These are phyloP conservation scores for Clusia tigrina DNA, from an alignment of 2,888 invertebrate species.

Conservation along the genomic window DNA sequence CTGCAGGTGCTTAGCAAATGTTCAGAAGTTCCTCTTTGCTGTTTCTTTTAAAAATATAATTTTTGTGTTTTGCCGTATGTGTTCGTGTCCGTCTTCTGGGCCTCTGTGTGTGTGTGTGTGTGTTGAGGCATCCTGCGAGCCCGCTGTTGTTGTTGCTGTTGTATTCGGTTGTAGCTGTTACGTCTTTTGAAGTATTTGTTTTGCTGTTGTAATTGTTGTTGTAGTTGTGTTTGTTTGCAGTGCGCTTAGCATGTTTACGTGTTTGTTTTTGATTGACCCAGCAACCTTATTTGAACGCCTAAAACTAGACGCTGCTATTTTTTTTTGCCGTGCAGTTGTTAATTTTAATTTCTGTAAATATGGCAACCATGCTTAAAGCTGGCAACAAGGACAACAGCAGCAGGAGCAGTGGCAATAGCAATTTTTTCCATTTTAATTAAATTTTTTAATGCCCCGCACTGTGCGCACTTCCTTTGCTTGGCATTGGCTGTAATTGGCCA, in stretches of 20 bases:
- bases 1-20: neutral
- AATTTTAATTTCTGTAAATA: slow-evolving; percentile 26
- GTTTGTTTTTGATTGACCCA: slow-evolving; percentile 30
- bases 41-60: slow-evolving; percentile 8
- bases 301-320: slow-evolving; percentile 7
- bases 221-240: neutral
- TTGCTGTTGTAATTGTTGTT: slow-evolving; percentile 14
- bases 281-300: slow-evolving; percentile 22
- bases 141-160: slow-evolving; percentile 31
- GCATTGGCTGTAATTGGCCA: slow-evolving; percentile 5
- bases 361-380: slow-evolving; percentile 21
- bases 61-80: slow-evolving; percentile 5
- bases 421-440: slow-evolving; percentile 14
- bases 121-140: too few relatives aligned
- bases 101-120: too few relatives aligned
- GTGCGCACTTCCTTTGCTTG: neutral
- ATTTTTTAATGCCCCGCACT: slow-evolving; percentile 4
- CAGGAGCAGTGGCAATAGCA: neutral
- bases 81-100: neutral
- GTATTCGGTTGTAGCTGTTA: too few relatives aligned
- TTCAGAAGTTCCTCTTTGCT: slow-evolving; percentile 1
- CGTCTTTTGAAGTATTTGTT: neutral
- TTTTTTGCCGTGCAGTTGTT: neutral
- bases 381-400: slow-evolving; percentile 2
- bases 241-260: slow-evolving; percentile 9